Evolutionary conservation across 1,140 invertebrate species (phyloP).

Genomic region (Zaprionus kolodkinae): DNA sequence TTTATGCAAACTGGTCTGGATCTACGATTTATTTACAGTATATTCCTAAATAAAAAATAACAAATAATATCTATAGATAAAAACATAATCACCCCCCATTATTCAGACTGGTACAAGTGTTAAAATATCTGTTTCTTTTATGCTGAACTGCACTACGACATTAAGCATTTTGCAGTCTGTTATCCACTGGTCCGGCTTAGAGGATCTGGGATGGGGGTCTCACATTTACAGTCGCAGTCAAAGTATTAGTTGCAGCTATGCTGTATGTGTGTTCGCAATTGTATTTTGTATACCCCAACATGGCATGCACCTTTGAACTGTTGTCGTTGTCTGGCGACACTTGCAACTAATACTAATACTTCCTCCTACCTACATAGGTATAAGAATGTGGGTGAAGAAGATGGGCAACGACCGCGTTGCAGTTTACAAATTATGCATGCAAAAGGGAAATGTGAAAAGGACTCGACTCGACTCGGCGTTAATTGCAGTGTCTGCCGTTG

Average conservation of each 20-base stretch:
- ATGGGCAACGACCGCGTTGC: conserved; percentile 20
- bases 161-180: conserved; percentile 4
- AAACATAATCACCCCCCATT: background rate
- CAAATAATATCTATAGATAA: background rate
- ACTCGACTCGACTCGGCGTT: conserved; percentile 16
- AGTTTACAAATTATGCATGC: conserved; percentile 36
- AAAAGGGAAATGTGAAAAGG: conserved; percentile 27
- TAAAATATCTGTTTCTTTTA: background rate
- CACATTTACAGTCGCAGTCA: background rate
- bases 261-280: background rate
- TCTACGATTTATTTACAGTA: background rate
- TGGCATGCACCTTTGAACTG: conserved; percentile 37
- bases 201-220: background rate
- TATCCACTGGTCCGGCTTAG: conserved; percentile 4
- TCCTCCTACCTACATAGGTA: background rate
- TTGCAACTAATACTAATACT: conserved; percentile 32
- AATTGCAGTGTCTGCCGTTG: conserved; percentile 24
- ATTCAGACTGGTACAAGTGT: background rate
- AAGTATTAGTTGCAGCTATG: background rate
- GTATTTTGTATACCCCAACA: background rate
- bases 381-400: conserved; percentile 24
- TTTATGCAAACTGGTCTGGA: too few relatives aligned
- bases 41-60: background rate
- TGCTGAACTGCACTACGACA: background rate
- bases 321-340: conserved; percentile 29